These are phyloP conservation scores for Hyles euphorbiae DNA, from an alignment of 1,140 invertebrate genomes.

Conservation along the genomic window DNA sequence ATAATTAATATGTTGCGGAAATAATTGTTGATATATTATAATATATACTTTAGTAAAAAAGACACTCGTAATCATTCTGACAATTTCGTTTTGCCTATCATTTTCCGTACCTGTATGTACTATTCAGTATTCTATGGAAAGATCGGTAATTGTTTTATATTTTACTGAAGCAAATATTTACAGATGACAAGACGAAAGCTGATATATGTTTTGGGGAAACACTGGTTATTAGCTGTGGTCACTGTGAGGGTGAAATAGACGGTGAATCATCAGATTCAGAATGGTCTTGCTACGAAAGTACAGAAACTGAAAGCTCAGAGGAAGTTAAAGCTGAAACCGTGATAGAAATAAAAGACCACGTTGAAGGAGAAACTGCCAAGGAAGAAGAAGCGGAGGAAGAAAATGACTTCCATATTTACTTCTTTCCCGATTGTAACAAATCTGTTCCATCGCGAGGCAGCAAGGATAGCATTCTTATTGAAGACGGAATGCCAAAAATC, in stretches of 20 bases:
- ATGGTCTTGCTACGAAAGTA: slow-evolving; percentile 42
- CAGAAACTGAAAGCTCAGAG: slow-evolving; percentile 25
- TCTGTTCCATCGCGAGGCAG: slow-evolving; percentile 30
- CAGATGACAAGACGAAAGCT: slow-evolving; percentile 54
- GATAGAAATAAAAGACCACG: slow-evolving; percentile 25
- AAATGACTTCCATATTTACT: slow-evolving; percentile 65
- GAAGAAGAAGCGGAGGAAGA: slow-evolving; percentile 39
- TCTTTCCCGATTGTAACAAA: slow-evolving; percentile 60
- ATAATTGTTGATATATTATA: too few relatives aligned
- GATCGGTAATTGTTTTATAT: too few relatives aligned
- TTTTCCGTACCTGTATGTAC: too few relatives aligned
- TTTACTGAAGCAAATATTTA: neutral
- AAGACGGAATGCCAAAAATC: slow-evolving; percentile 55
- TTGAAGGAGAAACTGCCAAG: slow-evolving; percentile 21
- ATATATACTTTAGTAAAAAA: too few relatives aligned
- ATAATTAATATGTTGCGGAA: neutral
- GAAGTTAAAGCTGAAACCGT: slow-evolving; percentile 26
- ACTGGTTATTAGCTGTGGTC: slow-evolving; percentile 62
- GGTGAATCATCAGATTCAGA: slow-evolving; percentile 46
- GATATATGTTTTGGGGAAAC: slow-evolving; percentile 66
- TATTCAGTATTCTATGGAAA: too few relatives aligned
- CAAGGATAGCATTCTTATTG: slow-evolving; percentile 46
- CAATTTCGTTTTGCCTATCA: too few relatives aligned
- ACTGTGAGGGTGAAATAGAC: slow-evolving; percentile 42
- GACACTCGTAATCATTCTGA: too few relatives aligned